Evolutionary conservation across 2,797 vertebrate genomes (phyloP).

Genomic region (Sorex maritimensis): DNA sequence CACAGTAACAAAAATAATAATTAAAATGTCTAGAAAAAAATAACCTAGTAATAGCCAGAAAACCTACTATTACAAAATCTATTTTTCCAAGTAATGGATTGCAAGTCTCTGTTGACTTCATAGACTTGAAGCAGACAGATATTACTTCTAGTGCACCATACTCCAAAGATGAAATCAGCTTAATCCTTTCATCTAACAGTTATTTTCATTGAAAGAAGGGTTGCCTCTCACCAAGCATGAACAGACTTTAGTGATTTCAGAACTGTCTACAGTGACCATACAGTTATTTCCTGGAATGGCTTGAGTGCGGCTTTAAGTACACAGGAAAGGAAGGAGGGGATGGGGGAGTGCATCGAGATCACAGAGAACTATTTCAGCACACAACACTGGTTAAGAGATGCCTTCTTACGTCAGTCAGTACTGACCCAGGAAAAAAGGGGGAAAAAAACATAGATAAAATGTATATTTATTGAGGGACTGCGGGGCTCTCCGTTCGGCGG

Average conservation of each 20-base stretch:
- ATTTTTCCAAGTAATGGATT: constrained; percentile 74
- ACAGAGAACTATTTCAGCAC: background rate
- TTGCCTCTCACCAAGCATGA: constrained; percentile 45
- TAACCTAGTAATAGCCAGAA: constrained; percentile 63
- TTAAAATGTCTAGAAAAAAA: constrained; percentile 45
- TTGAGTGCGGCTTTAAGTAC: constrained; percentile 47
- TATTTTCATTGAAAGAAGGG: constrained; percentile 59
- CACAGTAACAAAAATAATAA: constrained; percentile 66
- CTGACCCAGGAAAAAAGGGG: background rate
- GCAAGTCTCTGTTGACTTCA: constrained; percentile 69
- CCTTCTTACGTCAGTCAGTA: background rate
- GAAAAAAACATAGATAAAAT: constrained; percentile 15
- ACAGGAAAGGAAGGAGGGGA: constrained; percentile 34
- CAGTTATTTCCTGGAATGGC: constrained; percentile 52
- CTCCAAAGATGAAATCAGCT: constrained; percentile 59
- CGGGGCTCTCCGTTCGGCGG: too few species aligned
- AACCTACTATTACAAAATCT: constrained; percentile 52
- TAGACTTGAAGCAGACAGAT: constrained; percentile 10
- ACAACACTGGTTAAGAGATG: background rate
- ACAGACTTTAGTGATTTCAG: constrained; percentile 59
- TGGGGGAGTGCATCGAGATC: background rate
- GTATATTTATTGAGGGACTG: too few species aligned
- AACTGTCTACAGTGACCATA: background rate
- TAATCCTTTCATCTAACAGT: constrained; percentile 74
- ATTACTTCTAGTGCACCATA: constrained; percentile 38